Base-by-base conservation (phyloP, 2,888 invertebrate genomes). In the Homarus gammarus region DNA sequence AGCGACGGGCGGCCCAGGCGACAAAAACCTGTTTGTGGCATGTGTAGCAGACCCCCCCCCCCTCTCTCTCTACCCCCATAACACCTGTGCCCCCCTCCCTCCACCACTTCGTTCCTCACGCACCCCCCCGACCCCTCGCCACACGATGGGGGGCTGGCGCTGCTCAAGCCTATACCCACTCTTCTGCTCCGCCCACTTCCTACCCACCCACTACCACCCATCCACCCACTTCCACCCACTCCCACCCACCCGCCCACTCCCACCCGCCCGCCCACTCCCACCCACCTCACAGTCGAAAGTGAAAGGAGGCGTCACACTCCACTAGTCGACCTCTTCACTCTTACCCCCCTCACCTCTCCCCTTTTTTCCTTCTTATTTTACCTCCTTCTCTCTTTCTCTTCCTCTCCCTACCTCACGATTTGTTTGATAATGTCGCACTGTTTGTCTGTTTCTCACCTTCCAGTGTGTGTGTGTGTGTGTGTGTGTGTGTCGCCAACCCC, bases 1-100 rank as follows among this genome's bases (percentile, higher is more conserved):
- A n/a, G n/a, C n/a, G n/a, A n/a, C 56, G 56, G 56, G 56, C 64
- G 64, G 64, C 3, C 18, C 56, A 15, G 27, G 6, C n/a, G 6
- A 27, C 27, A 64, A 64, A 56, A 64, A 64, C 64, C 64, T 64
- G 64, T 64, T 64, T 64, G 72, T 18, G 72, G 72, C 38, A 40
- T 72, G 72, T 36, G 72, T 36, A 72, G 72, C 40, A 40, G 72
- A 40, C 38, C 27, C 27, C 64, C 27, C 27, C 38, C 27, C 40
- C 73, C 22, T 73, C 15, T 22, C 77, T 49, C 49, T 33, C 72
- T 72, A 18, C 64, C 0, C 36, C 72, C 40, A 1, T 51, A 8
- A 49, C 22, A 6, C 27, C 64, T 36, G 12, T 2, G 18, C 38
- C 33, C 31, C 36, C 10, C 18, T 8, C 10, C 27, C 68, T n/a